Evolutionary conservation across 2,797 vertebrate species (phyloP), one percentile per base, ranked within the genome.

Genomic region (Pygocentrus nattereri): DNA sequence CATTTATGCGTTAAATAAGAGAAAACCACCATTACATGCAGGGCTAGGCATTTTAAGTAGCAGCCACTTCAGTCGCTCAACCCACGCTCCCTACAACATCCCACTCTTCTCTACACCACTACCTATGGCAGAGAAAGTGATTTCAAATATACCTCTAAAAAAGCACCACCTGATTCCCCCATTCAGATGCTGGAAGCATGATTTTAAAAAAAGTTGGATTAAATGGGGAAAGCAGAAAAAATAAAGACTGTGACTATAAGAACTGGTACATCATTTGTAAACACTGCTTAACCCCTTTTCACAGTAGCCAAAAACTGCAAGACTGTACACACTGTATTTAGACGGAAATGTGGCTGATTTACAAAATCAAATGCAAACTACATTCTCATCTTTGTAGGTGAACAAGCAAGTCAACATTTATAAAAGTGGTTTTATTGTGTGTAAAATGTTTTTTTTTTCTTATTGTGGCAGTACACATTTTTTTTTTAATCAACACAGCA

Each of bases 21-120:
- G 76, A 69, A 71, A 82, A 77, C 76, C 52, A 65, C 84, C 74
- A 83, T 85, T 85, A 58, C 81, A 68, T 67, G 38, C 61, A 76
- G 58, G 16, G 61, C 79, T 27, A 74, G 81, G 69, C 74, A 80
- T 72, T 85, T 80, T 68, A 74, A 85, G 74, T 71, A 50, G 73
- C 41, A 47, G 77, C 81, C 76, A 74, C 81, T 80, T 82, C 78
- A 74, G 58, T 83, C 80, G 72, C 58, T 76, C 59, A 61, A 74
- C 84, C 80, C 74, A 18, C 65, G 69, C 74, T 72, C 68, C 59
- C 72, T 52, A 80, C 81, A 78, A 81, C 81, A 73, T n/a, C 38
- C 16, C 68, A 78, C 76, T 67, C 64, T 81, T 73, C 74, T 80
- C 78, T 31, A 62, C 41, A 61, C 65, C 58, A 13, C 58, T 30